Base-by-base conservation (phyloP, 2,888 invertebrate genomes). In the Brachyopa scutellaris region DNA sequence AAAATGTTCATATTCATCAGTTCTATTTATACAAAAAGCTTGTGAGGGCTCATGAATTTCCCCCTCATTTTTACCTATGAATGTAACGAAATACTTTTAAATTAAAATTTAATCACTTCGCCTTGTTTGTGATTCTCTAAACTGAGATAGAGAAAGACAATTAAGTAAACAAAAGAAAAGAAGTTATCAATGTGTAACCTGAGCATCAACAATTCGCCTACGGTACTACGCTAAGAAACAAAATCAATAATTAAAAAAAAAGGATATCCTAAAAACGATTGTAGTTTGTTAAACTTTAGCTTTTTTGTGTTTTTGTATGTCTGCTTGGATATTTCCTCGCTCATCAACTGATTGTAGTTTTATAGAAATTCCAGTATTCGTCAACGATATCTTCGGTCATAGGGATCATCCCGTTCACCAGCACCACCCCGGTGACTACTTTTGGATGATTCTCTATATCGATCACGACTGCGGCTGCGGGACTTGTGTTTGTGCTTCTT, bases 401-500 rank as follows among this genome's bases (percentile, higher is more conserved):
- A 57, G 38, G 55, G 2, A 36, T 80, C 82, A 23, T 77, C 72
- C 2, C 77, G 70, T 15, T 66, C 82, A 29, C 9, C 40, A 5
- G 31, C 42, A 6, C 69, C 69, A 23, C 59, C 33, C 21, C 82
- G 82, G n/a, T 82, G 33, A 40, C 61, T 70, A 2, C 26, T 61
- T 40, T 70, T 82, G 1, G 77, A 66, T 7, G 77, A 15, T 36
- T 82, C 82, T 51, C 78, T 21, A 15, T 73, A 45, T 0, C 87
- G 87, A 53, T 88, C 87, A 38, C 84, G 79, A 51, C 87, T 89
- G 15, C 88, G 88, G 64, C 88, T 89, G 70, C 85, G 85, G 45
- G 88, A 88, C 62, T 87, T 87, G 53, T 90, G 89, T 73, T 90
- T 90, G 70, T 89, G 89, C 78, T 89, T 89, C 57, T 88, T 89